These are phyloP conservation scores for Fabriciana adippe DNA, from an alignment of 2,888 invertebrate genomes.

Conservation along the genomic window DNA sequence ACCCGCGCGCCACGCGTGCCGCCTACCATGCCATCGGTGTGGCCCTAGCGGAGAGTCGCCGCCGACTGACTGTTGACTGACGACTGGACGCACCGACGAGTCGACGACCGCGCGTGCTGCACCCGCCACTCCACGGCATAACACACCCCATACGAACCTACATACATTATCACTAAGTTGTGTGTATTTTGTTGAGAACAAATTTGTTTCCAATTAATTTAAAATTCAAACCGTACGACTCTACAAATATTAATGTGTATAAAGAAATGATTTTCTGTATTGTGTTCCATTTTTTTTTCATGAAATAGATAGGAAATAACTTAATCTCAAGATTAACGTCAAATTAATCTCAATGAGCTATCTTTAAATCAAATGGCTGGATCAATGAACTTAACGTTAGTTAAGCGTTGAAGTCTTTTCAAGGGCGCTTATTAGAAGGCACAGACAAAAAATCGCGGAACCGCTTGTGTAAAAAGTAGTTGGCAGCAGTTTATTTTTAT, in stretches of 20 bases:
- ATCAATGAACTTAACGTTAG: conserved; percentile 67
- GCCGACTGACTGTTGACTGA: conserved; percentile 72
- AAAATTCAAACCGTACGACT: no score
- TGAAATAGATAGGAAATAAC: conserved; percentile 3
- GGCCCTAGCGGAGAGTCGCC: conserved; percentile 64
- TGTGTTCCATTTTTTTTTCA: not conserved
- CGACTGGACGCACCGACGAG: conserved; percentile 49
- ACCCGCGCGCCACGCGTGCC: conserved; percentile 48
- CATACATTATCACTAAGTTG: no score
- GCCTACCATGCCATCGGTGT: conserved; percentile 53
- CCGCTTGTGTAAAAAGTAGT: conserved; percentile 41
- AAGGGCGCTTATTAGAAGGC: conserved; percentile 70
- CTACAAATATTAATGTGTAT: not conserved
- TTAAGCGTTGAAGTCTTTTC: conserved; percentile 78
- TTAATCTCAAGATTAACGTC: conserved; percentile 20
- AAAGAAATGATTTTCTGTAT: not conserved
- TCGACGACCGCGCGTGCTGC: conserved; percentile 46
- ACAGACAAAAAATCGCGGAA: conserved; percentile 54
- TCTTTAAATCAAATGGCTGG: conserved; percentile 44
- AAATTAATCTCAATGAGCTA: conserved; percentile 35
- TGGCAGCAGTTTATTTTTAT: conserved; percentile 40
- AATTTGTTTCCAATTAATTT: no score
- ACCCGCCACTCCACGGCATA: conserved; percentile 1
- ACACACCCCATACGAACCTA: not conserved
- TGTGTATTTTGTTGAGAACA: no score